These are phyloP conservation scores for Neria commutata DNA, from an alignment of 2,888 invertebrate genomes.

Conservation along the genomic window DNA sequence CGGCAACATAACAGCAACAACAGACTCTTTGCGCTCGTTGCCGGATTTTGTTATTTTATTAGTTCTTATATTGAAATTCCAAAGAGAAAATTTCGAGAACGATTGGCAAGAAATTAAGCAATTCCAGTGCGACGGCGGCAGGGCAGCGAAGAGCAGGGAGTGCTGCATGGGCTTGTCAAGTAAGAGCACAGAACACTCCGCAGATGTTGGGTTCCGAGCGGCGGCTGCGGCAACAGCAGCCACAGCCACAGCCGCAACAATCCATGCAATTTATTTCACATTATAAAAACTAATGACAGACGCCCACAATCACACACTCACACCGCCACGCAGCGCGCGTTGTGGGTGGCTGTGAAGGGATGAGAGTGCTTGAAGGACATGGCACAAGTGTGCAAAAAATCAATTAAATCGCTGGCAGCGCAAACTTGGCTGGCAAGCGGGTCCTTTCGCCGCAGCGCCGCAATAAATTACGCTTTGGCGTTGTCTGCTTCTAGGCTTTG, in stretches of 20 bases:
- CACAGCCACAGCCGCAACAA: neutral
- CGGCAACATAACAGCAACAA: neutral
- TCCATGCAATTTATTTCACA: neutral
- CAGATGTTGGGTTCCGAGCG: too few relatives aligned
- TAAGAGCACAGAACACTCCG: neutral
- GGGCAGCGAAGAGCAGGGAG: neutral
- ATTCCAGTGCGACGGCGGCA: neutral
- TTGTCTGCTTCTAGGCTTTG: neutral
- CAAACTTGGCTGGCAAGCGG: neutral
- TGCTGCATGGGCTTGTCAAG: neutral
- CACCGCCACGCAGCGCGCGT: neutral
- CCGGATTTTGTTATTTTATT: neutral
- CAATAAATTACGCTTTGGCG: neutral
- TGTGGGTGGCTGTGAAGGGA: neutral
- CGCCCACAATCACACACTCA: neutral
- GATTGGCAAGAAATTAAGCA: slow-evolving; percentile 2
- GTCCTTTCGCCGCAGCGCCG: neutral
- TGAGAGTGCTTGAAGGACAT: neutral
- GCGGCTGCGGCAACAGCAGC: too few relatives aligned
- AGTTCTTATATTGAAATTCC: neutral
- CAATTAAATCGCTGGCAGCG: neutral
- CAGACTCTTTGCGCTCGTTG: neutral
- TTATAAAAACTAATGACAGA: neutral
- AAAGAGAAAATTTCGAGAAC: neutral
- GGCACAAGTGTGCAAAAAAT: neutral